These are phyloP conservation scores for Delia radicum DNA, from an alignment of 1,140 invertebrate species.

Conservation along the genomic window DNA sequence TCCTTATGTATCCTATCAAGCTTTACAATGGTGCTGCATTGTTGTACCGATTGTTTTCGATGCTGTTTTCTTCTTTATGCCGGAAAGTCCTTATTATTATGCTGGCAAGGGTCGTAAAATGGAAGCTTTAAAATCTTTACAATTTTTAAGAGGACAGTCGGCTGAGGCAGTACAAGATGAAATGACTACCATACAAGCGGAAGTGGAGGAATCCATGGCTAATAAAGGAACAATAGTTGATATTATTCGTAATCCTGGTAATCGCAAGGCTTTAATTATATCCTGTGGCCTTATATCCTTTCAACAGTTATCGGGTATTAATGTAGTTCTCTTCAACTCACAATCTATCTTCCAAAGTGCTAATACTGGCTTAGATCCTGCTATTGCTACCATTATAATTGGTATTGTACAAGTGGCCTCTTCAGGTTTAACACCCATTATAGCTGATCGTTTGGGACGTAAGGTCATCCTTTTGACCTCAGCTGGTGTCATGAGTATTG, in stretches of 20 bases:
- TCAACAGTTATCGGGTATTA: constrained; percentile 75
- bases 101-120: constrained; percentile 60
- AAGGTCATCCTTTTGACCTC: constrained; percentile 68
- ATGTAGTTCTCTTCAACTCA: constrained; percentile 77
- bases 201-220: constrained; percentile 57
- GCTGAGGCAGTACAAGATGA: constrained; percentile 58
- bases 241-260: constrained; percentile 58
- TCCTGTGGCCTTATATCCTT: constrained; percentile 67
- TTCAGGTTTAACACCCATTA: constrained; percentile 63
- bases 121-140: constrained; percentile 63
- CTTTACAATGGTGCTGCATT: constrained; percentile 53
- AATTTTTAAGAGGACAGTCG: constrained; percentile 63
- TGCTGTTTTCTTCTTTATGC: constrained; percentile 68
- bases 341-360: constrained; percentile 66
- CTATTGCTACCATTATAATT: constrained; percentile 73
- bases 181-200: constrained; percentile 57
- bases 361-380: constrained; percentile 59
- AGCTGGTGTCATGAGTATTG: constrained; percentile 61
- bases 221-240: constrained; percentile 57
- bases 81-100: constrained; percentile 75
- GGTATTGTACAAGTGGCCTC: constrained; percentile 65
- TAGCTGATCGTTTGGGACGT: constrained; percentile 73
- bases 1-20: constrained; percentile 65
- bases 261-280: constrained; percentile 65
- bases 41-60: constrained; percentile 64